Evolutionary conservation across 92 coral and sea anemone genomes (phyloP).

Genomic region (Heteractis magnifica): DNA sequence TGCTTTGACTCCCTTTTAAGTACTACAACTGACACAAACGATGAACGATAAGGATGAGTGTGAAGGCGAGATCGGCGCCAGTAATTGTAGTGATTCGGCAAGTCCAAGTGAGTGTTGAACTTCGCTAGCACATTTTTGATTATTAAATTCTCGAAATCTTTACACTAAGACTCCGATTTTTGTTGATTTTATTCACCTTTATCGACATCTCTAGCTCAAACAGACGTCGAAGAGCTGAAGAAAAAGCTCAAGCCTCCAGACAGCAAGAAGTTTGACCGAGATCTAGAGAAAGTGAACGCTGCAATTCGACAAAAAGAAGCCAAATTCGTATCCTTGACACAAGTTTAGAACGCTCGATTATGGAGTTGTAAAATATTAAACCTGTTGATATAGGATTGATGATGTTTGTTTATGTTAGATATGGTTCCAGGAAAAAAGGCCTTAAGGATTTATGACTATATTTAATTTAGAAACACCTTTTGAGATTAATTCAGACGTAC

Average conservation of each 20-base stretch:
- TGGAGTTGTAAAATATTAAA: neutral
- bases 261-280: constrained; percentile 53
- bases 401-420: constrained; percentile 4
- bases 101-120: constrained; percentile 13
- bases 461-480: neutral
- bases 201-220: constrained; percentile 11
- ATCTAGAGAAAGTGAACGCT: constrained; percentile 46
- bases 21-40: neutral
- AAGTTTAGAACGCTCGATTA: neutral
- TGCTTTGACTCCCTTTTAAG: constrained; percentile 22
- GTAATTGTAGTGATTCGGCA: neutral
- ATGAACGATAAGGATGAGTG: constrained; percentile 26
- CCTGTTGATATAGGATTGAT: neutral
- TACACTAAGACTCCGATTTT: neutral
- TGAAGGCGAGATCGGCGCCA: constrained; percentile 2
- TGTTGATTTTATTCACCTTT: neutral
- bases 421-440: neutral
- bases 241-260: constrained; percentile 59
- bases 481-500: neutral
- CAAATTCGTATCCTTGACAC: constrained; percentile 22
- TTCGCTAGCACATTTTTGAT: neutral
- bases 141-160: neutral
- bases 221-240: constrained; percentile 30
- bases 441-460: neutral
- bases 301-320: constrained; percentile 71